Base-by-base conservation (phyloP, 2,797 vertebrate species). In the Sternotherus odoratus region DNA sequence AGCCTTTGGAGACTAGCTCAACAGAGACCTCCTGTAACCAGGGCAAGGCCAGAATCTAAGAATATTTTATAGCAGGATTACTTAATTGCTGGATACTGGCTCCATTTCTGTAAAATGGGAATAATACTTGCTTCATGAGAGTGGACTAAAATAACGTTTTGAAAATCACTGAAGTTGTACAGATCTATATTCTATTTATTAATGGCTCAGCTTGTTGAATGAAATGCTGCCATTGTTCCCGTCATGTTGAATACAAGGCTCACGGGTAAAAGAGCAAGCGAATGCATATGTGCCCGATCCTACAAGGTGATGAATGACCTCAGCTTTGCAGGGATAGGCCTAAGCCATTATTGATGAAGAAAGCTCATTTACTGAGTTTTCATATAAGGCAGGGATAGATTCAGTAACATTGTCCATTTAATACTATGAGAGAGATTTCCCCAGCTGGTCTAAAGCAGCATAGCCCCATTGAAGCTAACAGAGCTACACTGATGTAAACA, bases 111-210 rank as follows among this genome's bases (percentile, higher is more conserved):
- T 46, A 75, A 75, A 75, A 75, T 75, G 72, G 72, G 72, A 75
- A 48, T 24, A 48, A 43, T 46, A 30, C 39, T 39, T 26, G 46
- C 13, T 48, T 75, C 24, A 28, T 24, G 2, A 46, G 43, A 90
- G 88, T 77, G 63, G 85, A 74, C 92, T 94, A 77, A 60, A 10
- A 84, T 60, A 80, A 63, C 69, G 91, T 87, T 53, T 86, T 84
- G 24, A 50, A 79, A 95, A 91, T 81, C 81, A 63, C 17, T 30
- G 26, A 83, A 39, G 15, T 4, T 4, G 10, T 19, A 78, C 1
- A 0, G 46, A 83, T n/a, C 10, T 79, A 43, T 69, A 15, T 82
- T 87, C 81, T 79, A 13, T 46, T 21, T 60, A 15, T 30, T 60
- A 30, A 60, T 33, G 28, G 13, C 57, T 15, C 57, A 16, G 7